Conservation (phyloP, 2,888 invertebrate genomes). For the Amphipoea oculea region DNA sequence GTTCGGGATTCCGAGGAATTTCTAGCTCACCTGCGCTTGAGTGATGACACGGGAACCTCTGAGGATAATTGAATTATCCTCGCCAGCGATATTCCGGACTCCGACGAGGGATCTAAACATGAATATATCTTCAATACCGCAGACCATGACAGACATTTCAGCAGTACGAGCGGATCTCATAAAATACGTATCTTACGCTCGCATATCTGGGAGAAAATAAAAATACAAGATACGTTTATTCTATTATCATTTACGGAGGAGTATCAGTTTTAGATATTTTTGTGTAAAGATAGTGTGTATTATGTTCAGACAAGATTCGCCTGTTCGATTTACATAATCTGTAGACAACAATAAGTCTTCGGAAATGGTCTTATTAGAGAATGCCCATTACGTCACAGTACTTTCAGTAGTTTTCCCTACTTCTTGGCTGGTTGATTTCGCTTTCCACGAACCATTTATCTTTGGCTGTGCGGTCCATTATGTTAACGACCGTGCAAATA, state of each 20-base stretch:
- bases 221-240: constrained; percentile 51
- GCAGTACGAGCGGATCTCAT: constrained; percentile 67
- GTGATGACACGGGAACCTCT: constrained; percentile 77
- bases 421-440: constrained; percentile 80
- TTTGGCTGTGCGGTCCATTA: constrained; percentile 82
- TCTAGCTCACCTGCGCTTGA: constrained; percentile 76
- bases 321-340: constrained; percentile 50
- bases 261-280: constrained; percentile 38
- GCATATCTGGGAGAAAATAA: constrained; percentile 51
- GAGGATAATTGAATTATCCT: constrained; percentile 79
- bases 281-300: constrained; percentile 32
- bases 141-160: constrained; percentile 70
- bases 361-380: constrained; percentile 67
- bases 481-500: constrained; percentile 84
- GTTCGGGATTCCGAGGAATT: constrained; percentile 45
- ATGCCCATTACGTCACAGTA: constrained; percentile 70
- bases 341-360: constrained; percentile 49
- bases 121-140: constrained; percentile 70
- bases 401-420: constrained; percentile 75
- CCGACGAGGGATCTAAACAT: constrained; percentile 61
- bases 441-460: constrained; percentile 83
- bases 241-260: constrained; percentile 39
- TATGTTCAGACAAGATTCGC: constrained; percentile 18
- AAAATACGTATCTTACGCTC: constrained; percentile 64
- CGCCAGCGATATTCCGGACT: constrained; percentile 53